phyloP scores from a whole-genome alignment of 2,888 invertebrate species.

The Synanthedon vespiformis region DNA sequence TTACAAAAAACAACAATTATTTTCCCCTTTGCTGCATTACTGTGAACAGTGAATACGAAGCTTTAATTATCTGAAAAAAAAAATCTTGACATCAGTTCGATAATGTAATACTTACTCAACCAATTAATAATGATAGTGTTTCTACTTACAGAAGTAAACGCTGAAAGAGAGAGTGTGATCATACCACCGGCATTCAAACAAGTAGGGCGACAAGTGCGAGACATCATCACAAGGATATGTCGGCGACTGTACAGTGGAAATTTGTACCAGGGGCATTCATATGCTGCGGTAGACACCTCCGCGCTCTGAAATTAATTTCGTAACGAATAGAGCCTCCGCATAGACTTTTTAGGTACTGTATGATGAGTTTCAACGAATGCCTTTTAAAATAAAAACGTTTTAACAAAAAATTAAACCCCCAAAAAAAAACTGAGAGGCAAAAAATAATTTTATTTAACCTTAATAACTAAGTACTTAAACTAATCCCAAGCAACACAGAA shows the following conservation, averaged over 20 bases:
- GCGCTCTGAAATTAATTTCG: conserved; percentile 28
- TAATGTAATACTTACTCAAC: no score
- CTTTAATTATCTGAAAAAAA: conserved; percentile 64
- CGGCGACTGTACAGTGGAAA: conserved; percentile 40
- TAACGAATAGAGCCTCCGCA: no score
- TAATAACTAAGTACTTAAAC: no score
- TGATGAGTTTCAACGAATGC: no score
- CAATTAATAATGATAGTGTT: background rate
- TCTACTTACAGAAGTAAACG: conserved; percentile 60
- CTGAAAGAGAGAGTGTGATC: conserved; percentile 57
- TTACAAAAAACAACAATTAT: no score
- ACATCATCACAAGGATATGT: conserved; percentile 47
- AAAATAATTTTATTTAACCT: no score
- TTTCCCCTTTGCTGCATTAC: conserved; percentile 50
- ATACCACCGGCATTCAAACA: conserved; percentile 62
- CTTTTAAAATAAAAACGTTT: no score
- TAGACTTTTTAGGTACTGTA: no score
- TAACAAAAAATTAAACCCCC: no score
- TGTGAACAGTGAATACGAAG: conserved; percentile 69
- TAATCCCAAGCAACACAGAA: no score
- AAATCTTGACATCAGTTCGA: no score
- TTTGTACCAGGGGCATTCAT: conserved; percentile 56
- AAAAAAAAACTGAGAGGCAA: no score
- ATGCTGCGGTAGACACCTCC: conserved; percentile 49
- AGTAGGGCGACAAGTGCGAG: conserved; percentile 45